Percentiles rank a stretch among this genome's conserved stretches.
Conservation (phyloP, 2,888 invertebrate genomes). For the Pandemis cinnamomeana region DNA sequence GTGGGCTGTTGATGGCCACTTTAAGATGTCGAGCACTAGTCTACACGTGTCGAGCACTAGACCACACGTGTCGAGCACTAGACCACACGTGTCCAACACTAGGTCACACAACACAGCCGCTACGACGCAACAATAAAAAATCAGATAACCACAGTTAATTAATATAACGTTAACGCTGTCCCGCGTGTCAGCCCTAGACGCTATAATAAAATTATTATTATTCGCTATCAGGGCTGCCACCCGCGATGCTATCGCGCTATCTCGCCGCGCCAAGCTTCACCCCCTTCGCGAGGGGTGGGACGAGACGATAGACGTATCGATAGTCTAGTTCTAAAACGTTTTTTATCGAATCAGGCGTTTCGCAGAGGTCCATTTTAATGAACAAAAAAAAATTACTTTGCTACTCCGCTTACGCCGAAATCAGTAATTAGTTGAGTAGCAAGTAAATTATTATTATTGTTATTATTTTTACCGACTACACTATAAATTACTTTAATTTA, state of each 20-base stretch:
- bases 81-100: not conserved
- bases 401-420: too few species aligned
- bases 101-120: not conserved
- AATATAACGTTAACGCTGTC: slow-evolving; percentile 39
- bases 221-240: slow-evolving; percentile 81
- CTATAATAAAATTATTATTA: slow-evolving; percentile 84
- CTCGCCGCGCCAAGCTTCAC: slow-evolving; percentile 82
- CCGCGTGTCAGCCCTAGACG: slow-evolving; percentile 69
- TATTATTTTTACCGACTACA: too few species aligned
- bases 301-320: slow-evolving; percentile 56
- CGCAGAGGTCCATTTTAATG: too few species aligned
- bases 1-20: too few species aligned
- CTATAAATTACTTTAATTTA: too few species aligned
- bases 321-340: slow-evolving; percentile 1
- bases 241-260: slow-evolving; percentile 81
- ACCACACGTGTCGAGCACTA: not conserved
- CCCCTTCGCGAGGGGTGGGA: slow-evolving; percentile 71
- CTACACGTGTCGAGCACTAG: not conserved
- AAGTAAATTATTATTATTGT: too few species aligned
- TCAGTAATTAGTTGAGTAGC: too few species aligned
- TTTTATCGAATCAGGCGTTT: not conserved
- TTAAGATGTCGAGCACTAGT: too few species aligned
- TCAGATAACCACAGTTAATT: slow-evolving; percentile 34
- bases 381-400: too few species aligned
- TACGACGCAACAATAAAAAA: slow-evolving; percentile 21